Percentiles rank a stretch among this genome's conserved stretches.
Conservation (phyloP, 2,888 invertebrate species). For the Xestobium rufovillosum region DNA sequence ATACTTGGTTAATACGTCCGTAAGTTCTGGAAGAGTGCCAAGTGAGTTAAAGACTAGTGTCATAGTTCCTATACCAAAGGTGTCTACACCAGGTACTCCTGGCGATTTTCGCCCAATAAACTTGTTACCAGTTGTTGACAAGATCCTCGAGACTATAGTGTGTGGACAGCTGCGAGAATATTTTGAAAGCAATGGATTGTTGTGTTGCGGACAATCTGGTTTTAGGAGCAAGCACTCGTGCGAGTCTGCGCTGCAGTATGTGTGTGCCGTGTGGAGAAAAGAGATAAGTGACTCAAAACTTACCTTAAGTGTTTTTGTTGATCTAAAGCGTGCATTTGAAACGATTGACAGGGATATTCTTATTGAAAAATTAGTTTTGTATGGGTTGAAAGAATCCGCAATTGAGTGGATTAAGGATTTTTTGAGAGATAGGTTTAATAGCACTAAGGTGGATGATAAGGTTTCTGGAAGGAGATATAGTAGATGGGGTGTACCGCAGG, state of each 20-base stretch:
- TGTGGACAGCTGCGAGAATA: constrained; percentile 10
- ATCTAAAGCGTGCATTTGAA: constrained; percentile 16
- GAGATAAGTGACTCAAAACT: constrained; percentile 9
- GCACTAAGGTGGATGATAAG: constrained; percentile 8
- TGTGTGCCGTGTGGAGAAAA: constrained; percentile 9
- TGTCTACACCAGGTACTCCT: neutral
- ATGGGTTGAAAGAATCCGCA: constrained; percentile 9
- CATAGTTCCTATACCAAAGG: constrained; percentile 8
- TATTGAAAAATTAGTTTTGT: constrained; percentile 10
- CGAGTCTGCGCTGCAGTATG: constrained; percentile 7
- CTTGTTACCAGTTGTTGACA: constrained; percentile 6
- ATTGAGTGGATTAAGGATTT: constrained; percentile 14
- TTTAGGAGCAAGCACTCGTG: constrained; percentile 10
- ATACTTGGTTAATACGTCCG: constrained; percentile 7
- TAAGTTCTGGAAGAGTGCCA: constrained; percentile 7
- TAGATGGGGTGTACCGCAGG: too few species aligned
- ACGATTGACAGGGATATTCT: constrained; percentile 14
- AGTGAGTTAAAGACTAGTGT: constrained; percentile 6
- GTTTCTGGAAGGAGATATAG: too few species aligned
- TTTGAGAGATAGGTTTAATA: constrained; percentile 15
- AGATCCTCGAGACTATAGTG: constrained; percentile 8
- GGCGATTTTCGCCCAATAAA: constrained; percentile 11
- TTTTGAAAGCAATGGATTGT: constrained; percentile 13
- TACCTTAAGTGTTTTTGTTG: constrained; percentile 16
- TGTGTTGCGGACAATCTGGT: constrained; percentile 8